These are phyloP conservation scores for Drosophila setosimentum DNA, from an alignment of 2,888 invertebrate genomes.

Conservation along the genomic window DNA sequence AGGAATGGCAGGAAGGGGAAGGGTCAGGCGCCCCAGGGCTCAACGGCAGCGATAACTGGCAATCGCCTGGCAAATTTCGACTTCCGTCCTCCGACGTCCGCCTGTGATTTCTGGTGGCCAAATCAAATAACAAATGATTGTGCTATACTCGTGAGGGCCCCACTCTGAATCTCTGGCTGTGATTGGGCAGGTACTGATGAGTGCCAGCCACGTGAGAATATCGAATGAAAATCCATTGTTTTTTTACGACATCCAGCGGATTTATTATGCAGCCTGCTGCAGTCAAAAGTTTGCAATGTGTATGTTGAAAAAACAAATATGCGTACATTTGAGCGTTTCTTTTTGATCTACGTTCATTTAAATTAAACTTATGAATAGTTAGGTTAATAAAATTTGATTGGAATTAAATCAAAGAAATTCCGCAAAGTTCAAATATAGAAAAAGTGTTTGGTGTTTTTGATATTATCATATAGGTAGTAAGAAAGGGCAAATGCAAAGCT, in stretches of 20 bases:
- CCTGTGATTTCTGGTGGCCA: constrained; percentile 48
- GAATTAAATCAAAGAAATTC: constrained; percentile 8
- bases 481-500: background rate
- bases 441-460: background rate
- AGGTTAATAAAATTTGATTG: constrained; percentile 9
- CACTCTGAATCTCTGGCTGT: constrained; percentile 29
- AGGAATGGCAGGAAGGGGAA: background rate
- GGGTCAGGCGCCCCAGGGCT: constrained; percentile 19
- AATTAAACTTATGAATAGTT: constrained; percentile 33
- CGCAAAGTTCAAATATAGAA: constrained; percentile 1
- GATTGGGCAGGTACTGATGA: constrained; percentile 60
- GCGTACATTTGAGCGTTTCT: constrained; percentile 5
- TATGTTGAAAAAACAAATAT: constrained; percentile 7
- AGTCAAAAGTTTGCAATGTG: constrained; percentile 40
- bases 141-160: constrained; percentile 29
- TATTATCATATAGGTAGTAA: background rate
- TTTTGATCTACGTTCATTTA: constrained; percentile 9
- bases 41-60: constrained; percentile 57
- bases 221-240: constrained; percentile 54
- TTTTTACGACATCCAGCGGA: constrained; percentile 33
- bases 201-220: constrained; percentile 60
- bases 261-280: constrained; percentile 47
- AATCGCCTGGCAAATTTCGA: constrained; percentile 60
- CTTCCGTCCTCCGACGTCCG: constrained; percentile 41
- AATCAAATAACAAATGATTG: constrained; percentile 77